These are phyloP conservation scores for Frankliniella fusca DNA, from an alignment of 2,888 invertebrate genomes.

Conservation along the genomic window DNA sequence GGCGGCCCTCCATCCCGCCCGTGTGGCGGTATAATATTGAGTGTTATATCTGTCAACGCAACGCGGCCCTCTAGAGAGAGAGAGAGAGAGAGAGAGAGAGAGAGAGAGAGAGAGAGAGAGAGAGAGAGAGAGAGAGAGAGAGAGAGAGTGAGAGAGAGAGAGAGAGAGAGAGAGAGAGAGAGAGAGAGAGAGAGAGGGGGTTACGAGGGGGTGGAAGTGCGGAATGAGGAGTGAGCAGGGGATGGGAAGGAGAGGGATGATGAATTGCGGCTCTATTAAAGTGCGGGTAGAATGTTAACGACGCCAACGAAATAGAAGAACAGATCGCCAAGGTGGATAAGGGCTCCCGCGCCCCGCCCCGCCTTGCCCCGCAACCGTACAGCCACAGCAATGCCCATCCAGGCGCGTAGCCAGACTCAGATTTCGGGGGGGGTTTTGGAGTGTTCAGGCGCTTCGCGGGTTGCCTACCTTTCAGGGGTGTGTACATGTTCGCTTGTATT, in stretches of 20 bases:
- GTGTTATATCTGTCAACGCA: no score
- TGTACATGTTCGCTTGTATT: no score
- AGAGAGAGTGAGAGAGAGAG: neutral
- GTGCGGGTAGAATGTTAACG: conserved; percentile 1
- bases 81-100: no score
- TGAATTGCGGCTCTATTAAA: neutral
- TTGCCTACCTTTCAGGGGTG: no score
- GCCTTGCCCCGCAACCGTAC: neutral
- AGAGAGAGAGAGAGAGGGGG: neutral
- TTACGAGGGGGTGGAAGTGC: neutral
- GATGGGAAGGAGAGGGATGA: neutral
- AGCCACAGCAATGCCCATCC: no score
- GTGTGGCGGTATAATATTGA: no score
- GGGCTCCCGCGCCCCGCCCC: neutral
- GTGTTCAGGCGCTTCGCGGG: no score
- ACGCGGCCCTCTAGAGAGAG: no score
- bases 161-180: neutral
- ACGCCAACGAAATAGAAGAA: neutral
- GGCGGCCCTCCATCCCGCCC: no score
- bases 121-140: neutral
- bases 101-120: no score
- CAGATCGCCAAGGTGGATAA: neutral
- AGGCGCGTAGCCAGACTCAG: no score
- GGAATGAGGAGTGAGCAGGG: neutral
- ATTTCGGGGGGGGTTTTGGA: no score